Evolutionary conservation across 1,140 invertebrate genomes (phyloP).

Genomic region (Drosophila obscura): DNA sequence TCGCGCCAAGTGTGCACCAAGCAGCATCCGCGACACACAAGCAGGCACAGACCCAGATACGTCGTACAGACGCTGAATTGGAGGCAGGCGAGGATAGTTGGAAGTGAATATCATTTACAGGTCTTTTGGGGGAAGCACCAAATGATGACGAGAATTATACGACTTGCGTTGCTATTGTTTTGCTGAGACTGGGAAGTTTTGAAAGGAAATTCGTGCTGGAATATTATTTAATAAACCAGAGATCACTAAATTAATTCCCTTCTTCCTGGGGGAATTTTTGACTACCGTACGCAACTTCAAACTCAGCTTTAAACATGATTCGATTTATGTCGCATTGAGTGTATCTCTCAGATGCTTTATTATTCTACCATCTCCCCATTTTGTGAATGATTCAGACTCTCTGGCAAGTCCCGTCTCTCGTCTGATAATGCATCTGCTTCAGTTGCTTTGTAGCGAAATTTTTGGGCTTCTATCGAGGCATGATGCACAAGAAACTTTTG

Average conservation of each 20-base stretch:
- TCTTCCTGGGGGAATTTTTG: too few species aligned
- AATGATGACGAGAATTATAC: too few species aligned
- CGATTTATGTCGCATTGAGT: too few species aligned
- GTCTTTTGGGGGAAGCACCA: too few species aligned
- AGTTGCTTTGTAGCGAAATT: slow-evolving; percentile 35
- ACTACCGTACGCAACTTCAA: too few species aligned
- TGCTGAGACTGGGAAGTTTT: too few species aligned
- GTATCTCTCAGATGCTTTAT: too few species aligned
- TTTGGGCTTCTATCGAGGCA: slow-evolving; percentile 27
- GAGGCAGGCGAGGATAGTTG: neutral
- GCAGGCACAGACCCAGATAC: slow-evolving; percentile 27
- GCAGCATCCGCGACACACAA: slow-evolving; percentile 19
- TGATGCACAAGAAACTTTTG: slow-evolving; percentile 47
- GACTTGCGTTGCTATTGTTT: too few species aligned
- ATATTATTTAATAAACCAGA: too few species aligned
- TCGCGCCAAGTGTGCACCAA: slow-evolving; percentile 41
- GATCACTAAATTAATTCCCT: too few species aligned
- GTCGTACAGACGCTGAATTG: slow-evolving; percentile 36
- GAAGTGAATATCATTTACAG: slow-evolving; percentile 42
- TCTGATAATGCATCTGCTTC: slow-evolving; percentile 22
- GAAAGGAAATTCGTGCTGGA: too few species aligned
- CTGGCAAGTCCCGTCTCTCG: slow-evolving; percentile 27
- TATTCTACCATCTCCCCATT: slow-evolving; percentile 1
- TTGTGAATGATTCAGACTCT: slow-evolving; percentile 51
- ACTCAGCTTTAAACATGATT: neutral